A percentile compares a stretch with the other conserved stretches of the same genome.
Evolutionary conservation across 2,113 vertebrate species (phyloP).

Genomic region (Mus spicilegus): DNA sequence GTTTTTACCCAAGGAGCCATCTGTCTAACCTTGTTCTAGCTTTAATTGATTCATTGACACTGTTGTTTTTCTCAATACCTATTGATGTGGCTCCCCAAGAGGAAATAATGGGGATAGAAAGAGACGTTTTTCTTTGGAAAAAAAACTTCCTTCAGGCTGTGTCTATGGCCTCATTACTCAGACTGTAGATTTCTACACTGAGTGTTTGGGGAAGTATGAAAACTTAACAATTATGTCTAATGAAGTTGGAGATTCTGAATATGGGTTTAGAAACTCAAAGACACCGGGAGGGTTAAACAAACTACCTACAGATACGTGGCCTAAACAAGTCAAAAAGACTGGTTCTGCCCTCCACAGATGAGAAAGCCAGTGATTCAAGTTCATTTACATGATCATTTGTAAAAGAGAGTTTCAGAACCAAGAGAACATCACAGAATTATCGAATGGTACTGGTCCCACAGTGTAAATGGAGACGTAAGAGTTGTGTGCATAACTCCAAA

Average conservation of each 20-base stretch:
- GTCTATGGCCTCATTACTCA: neutral
- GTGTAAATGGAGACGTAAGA: conserved; percentile 32
- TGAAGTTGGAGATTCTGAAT: neutral
- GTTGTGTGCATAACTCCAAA: conserved; percentile 22
- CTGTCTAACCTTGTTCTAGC: neutral
- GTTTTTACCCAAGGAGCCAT: too few species aligned
- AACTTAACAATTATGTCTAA: conserved; percentile 16
- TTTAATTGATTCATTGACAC: neutral
- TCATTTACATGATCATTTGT: neutral
- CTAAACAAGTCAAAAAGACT: neutral
- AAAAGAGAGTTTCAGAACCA: neutral
- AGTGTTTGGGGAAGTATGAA: conserved; percentile 5
- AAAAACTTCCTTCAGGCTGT: neutral
- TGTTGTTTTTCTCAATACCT: neutral
- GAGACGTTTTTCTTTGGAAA: neutral
- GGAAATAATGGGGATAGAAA: neutral
- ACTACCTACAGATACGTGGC: neutral
- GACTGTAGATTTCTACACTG: neutral
- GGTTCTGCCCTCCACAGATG: neutral
- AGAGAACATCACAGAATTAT: neutral
- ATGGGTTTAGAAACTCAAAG: conserved; percentile 42
- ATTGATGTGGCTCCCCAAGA: neutral
- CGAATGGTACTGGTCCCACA: neutral
- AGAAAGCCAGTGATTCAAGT: neutral
- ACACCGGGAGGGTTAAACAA: neutral